Evolutionary conservation across 2,797 vertebrate genomes (phyloP).

Genomic region (Aeoliscus strigatus): DNA sequence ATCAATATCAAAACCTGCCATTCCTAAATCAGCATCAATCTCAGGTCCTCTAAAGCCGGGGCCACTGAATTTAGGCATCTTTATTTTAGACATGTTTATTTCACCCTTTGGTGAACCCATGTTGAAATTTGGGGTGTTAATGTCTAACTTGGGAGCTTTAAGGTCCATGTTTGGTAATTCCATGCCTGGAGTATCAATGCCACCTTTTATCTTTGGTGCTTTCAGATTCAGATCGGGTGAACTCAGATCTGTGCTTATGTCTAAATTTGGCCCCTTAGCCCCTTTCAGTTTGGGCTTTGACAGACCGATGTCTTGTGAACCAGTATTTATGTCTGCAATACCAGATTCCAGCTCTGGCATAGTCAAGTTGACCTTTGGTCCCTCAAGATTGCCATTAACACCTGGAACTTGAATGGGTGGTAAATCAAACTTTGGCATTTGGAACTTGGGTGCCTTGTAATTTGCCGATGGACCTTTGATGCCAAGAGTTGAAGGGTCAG

Average conservation of each 20-base stretch:
- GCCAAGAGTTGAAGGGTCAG: slow-evolving; percentile 10
- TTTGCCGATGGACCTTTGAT: slow-evolving; percentile 34
- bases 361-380: slow-evolving; percentile 17
- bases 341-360: slow-evolving; percentile 26
- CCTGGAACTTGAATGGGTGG: slow-evolving; percentile 36
- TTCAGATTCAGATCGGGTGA: slow-evolving; percentile 42
- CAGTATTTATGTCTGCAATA: slow-evolving; percentile 10
- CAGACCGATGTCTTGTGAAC: too few relatives aligned
- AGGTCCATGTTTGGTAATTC: slow-evolving; percentile 31
- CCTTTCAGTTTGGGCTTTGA: too few relatives aligned
- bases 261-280: too few relatives aligned
- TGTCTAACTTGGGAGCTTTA: too few relatives aligned
- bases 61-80: too few relatives aligned
- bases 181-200: slow-evolving; percentile 32
- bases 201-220: slow-evolving; percentile 45
- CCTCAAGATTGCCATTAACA: slow-evolving; percentile 20
- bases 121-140: too few relatives aligned
- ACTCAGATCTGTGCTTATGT: slow-evolving; percentile 22
- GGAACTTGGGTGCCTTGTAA: slow-evolving; percentile 52
- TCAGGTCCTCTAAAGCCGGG: too few relatives aligned
- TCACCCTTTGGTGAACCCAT: too few relatives aligned
- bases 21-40: too few relatives aligned
- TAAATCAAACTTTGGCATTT: slow-evolving; percentile 57
- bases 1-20: too few relatives aligned
- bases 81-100: too few relatives aligned